Evolutionary conservation across 1,140 invertebrate genomes (phyloP), one percentile per base, ranked within the genome.

Genomic region (Dendrolimus kikuchii): DNA sequence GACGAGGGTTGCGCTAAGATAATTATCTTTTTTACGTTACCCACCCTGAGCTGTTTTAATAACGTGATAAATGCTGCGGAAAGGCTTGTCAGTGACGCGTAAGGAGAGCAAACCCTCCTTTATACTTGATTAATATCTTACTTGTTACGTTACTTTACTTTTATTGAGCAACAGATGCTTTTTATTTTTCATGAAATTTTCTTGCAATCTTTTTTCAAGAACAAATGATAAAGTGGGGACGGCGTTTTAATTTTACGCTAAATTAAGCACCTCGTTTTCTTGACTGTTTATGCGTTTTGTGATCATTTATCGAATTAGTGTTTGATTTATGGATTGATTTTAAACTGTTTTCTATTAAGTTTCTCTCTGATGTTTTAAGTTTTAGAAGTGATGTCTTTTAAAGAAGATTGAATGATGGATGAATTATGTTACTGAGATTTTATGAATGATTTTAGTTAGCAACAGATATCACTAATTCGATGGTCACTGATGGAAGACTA

Each of bases 21-120:
- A 86, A 86, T 86, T 86, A 86, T 86, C 83, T 86, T 86, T 86
- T 86, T 86, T 86, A 86, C 77, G 59, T 64, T 68, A 66, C 66
- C 66, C 71, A 73, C 73, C 77, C 77, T 65, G 71, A 65, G 68
- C 65, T 71, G 71, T 81, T 81, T 77, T 86, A 86, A 86, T 86
- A 86, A 75, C 78, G 72, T 74, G 81, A 83, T 81, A 81, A 84
- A 84, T 82, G 83, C 81, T 68, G 74, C 75, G 82, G 68, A 83
- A 77, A 86, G 79, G 81, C 78, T 86, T 83, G 81, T 66, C 74
- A 70, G 52, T 81, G 81, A 83, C 80, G 83, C 80, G 80, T 67
- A 78, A 82, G 66, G 71, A 75, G 75, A 81, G 79, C 74, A 72
- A 71, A 62, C 66, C 43, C 42, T n/a, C 66, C 68, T 45, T 59